A percentile compares a stretch with the other conserved stretches of the same genome.
phyloP scores from a whole-genome alignment of 2,888 invertebrate genomes.

The Hydrotaea diabolus region DNA sequence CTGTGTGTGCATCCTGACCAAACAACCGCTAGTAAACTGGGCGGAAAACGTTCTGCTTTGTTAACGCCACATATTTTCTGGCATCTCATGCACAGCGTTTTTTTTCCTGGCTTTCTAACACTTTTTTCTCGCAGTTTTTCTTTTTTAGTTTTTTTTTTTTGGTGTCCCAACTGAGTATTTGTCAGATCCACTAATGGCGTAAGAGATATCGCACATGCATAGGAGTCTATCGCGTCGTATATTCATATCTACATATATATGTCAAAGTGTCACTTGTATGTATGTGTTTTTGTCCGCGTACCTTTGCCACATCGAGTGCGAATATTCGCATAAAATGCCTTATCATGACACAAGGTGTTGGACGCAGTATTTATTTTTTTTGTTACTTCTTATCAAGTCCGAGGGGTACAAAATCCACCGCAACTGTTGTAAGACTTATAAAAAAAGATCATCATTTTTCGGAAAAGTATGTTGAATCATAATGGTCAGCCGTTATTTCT shows the following conservation, averaged over 20 bases:
- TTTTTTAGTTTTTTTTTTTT: slow-evolving; percentile 32
- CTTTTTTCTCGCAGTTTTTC: slow-evolving; percentile 26
- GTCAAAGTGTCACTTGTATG: slow-evolving; percentile 19
- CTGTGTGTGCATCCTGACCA: background rate
- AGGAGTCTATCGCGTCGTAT: background rate
- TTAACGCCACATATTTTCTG: slow-evolving; percentile 61
- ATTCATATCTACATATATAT: slow-evolving; percentile 10
- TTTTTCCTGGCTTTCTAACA: slow-evolving; percentile 9
- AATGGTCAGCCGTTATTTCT: background rate
- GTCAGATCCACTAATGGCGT: slow-evolving; percentile 41
- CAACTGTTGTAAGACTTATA: background rate
- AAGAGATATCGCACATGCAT: slow-evolving; percentile 21
- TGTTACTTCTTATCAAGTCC: background rate
- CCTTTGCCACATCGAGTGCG: no score
- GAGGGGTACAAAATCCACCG: slow-evolving; percentile 2
- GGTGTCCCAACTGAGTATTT: slow-evolving; percentile 38
- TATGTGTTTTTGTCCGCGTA: background rate
- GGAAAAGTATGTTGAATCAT: background rate
- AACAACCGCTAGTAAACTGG: slow-evolving; percentile 64
- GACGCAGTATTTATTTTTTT: background rate
- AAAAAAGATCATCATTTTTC: background rate
- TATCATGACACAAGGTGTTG: slow-evolving; percentile 60
- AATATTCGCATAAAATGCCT: slow-evolving; percentile 45
- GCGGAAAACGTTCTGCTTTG: slow-evolving; percentile 68
- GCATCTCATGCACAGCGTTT: slow-evolving; percentile 37